Conservation (phyloP, 2,113 vertebrate species). For the Manacus vitellinus region DNA sequence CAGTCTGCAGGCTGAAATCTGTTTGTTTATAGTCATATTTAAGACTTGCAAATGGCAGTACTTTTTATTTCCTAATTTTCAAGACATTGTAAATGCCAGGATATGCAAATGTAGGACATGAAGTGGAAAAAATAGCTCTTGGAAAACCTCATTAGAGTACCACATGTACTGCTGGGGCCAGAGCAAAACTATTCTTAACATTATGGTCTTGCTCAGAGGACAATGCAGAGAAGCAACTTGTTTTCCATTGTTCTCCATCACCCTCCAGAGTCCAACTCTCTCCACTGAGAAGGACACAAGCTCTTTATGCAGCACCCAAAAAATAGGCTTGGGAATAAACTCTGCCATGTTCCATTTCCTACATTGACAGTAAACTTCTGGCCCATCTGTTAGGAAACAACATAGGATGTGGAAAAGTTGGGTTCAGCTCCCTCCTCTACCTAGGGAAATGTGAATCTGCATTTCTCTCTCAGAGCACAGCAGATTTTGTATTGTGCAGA, state of each 20-base stretch:
- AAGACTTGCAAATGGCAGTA: neutral
- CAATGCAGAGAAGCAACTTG: neutral
- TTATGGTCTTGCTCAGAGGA: neutral
- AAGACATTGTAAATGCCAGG: neutral
- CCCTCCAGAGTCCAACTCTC: neutral
- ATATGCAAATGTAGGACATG: neutral
- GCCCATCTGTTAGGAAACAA: neutral
- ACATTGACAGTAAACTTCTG: neutral
- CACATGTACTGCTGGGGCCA: neutral
- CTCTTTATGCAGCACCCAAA: neutral
- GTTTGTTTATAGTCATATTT: neutral
- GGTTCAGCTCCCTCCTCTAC: neutral
- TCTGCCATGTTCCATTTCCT: neutral
- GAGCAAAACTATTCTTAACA: neutral
- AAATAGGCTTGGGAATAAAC: neutral
- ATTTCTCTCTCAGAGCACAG: neutral
- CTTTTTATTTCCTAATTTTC: constrained; percentile 4
- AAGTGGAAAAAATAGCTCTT: constrained; percentile 1
- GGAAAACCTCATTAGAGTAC: neutral
- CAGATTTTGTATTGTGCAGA: neutral
- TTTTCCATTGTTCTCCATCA: neutral
- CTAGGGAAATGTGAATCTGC: neutral
- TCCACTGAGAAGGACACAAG: neutral
- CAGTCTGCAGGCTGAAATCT: neutral
- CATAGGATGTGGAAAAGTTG: neutral